Evolutionary conservation across 2,888 invertebrate genomes (phyloP), one percentile per base, ranked within the genome.

Genomic region (Tholera decimalis): DNA sequence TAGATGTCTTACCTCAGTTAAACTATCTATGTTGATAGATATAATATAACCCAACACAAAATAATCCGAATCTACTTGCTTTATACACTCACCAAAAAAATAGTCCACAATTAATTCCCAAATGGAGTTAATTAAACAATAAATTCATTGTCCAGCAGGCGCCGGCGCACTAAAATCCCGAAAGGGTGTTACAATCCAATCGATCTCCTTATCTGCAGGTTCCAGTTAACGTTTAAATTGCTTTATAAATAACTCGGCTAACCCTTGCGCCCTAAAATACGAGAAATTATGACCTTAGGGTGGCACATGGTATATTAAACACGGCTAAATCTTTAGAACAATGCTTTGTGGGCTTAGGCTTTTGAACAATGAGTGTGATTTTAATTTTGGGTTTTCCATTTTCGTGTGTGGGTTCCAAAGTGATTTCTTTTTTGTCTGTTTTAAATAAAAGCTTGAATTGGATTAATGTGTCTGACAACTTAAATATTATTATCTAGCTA

Each of bases 191-290:
- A 83, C 82, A 83, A 77, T 83, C 83, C 86, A 80, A 88, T 86
- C 86, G 86, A 82, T 74, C 87, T 83, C 87, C 89, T 93, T 93
- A 93, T 93, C 92, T 88, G 75, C 86, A 78, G 84, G 84, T 87
- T 81, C 84, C 93, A 91, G 91, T 87, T 89, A 86, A 85, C 85
- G 89, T 92, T 94, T 93, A 93, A 95, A 95, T 94, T 93, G 94
- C 91, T 94, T 92, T 94, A 93, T 94, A 94, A 95, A 95, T 94
- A 94, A 94, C 92, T 90, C 81, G 84, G 86, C 86, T 87, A 88
- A 92, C 93, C 93, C 92, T 90, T 89, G 81, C 73, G 77, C 82
- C 83, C 85, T 80, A 79, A 80, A 82, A 82, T 82, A 83, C 85
- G 87, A 89, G 87, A 87, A 91, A 87, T 92, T 93, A 93, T 90